Evolutionary conservation across 1,140 invertebrate genomes (phyloP), one percentile per base, ranked within the genome.

Genomic region (Phthorimaea operculella): DNA sequence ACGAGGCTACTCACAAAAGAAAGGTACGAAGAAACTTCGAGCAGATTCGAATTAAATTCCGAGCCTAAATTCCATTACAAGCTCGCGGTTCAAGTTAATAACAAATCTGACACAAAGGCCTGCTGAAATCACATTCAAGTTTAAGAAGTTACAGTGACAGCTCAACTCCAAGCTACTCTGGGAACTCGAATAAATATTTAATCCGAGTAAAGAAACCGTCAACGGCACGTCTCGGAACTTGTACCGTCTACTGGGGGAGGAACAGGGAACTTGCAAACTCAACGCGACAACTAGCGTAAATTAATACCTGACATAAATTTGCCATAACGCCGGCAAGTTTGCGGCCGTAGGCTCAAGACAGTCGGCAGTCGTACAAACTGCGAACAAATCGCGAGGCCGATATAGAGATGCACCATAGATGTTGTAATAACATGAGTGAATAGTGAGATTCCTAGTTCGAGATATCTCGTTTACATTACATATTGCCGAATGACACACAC

Each of bases 241-340:
- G 65, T 66, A 53, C 72, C 60, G 63, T 28, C 15, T 7, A 7
- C 17, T 54, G 44, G 51, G 57, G 64, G 73, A 60, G 66, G 69
- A 72, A 74, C 71, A 71, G 59, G 66, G 69, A 72, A 74, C 71
- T 70, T 52, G 58, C 67, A 75, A 79, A 79, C 72, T 83, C 75
- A 44, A 70, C 60, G 71, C 70, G 72, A 74, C 73, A 79, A 80
- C 77, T 81, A 72, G 72, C 70, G 73, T 81, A 79, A 84, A 81
- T 84, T 81, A 84, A 81, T 84, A 81, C 78, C 78, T 79, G 81
- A 77, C 81, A 77, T 82, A 74, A 84, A 84, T 84, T 84, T 82
- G 78, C 81, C 76, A 82, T 81, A 80, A 78, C 69, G 72, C 68
- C 64, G 63, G 62, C 50, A 77, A 79, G 70, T 79, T 79, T 73